These are phyloP conservation scores for Clarias magur DNA, from an alignment of 2,113 vertebrate genomes.

Conservation along the genomic window DNA sequence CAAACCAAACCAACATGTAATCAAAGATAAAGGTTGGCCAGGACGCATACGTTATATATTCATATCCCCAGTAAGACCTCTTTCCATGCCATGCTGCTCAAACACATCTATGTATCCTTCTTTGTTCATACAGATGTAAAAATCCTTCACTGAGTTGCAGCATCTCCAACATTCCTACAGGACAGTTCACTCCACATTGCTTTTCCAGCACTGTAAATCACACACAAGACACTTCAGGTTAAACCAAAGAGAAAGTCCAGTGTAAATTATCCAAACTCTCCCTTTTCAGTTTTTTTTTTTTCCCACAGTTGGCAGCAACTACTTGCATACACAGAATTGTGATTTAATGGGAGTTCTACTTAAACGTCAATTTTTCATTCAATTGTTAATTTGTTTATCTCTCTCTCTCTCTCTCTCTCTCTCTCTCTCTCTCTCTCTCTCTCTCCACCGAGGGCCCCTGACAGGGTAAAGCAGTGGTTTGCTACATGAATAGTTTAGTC, in stretches of 20 bases:
- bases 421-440: conserved; percentile 10
- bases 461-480: conserved; percentile 32
- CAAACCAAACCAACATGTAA: too few relatives aligned
- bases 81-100: conserved; percentile 1
- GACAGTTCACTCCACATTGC: conserved; percentile 39
- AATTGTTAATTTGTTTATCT: conserved; percentile 38
- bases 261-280: conserved; percentile 50
- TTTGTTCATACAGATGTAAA: background rate
- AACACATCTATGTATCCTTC: background rate
- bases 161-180: conserved; percentile 53
- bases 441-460: conserved; percentile 30
- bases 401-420: background rate
- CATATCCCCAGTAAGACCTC: background rate
- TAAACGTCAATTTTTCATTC: conserved; percentile 22
- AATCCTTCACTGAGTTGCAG: conserved; percentile 44
- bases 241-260: conserved; percentile 53
- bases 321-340: conserved; percentile 10
- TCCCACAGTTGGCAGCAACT: conserved; percentile 26
- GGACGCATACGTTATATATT: background rate
- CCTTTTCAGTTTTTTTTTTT: conserved; percentile 15
- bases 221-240: conserved; percentile 46
- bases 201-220: conserved; percentile 51
- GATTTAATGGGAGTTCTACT: conserved; percentile 38
- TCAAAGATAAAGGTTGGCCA: too few relatives aligned
- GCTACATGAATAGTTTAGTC: conserved; percentile 30